Evolutionary conservation across 2,888 invertebrate species (phyloP).

Genomic region (Romanomermis culicivorax): DNA sequence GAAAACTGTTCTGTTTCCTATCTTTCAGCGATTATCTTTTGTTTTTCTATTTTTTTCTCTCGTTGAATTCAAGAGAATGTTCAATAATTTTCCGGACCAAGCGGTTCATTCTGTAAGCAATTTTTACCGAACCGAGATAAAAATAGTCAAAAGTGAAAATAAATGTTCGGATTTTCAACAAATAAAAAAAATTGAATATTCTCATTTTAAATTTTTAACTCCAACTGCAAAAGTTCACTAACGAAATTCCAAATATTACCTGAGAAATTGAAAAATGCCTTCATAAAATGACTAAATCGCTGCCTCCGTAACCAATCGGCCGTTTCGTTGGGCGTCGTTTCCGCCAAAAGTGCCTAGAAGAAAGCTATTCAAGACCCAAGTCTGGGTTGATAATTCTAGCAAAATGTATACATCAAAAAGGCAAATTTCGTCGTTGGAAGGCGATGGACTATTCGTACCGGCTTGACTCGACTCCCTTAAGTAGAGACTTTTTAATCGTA

Average conservation of each 20-base stretch:
- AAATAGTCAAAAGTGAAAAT: too few species aligned
- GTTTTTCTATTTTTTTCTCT: too few species aligned
- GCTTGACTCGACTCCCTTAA: not conserved
- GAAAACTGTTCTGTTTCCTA: too few species aligned
- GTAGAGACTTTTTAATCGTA: not conserved
- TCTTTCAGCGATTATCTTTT: too few species aligned
- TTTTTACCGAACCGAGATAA: too few species aligned
- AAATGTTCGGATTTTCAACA: too few species aligned
- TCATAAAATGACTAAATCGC: not conserved
- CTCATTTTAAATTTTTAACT: too few species aligned
- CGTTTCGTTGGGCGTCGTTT: not conserved
- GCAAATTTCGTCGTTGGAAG: not conserved
- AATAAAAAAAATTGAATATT: too few species aligned
- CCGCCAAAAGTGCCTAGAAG: not conserved
- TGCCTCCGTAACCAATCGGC: not conserved
- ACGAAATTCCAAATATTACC: not conserved
- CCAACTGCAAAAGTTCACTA: too few species aligned
- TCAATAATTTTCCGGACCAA: too few species aligned
- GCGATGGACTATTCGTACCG: not conserved
- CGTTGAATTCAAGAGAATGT: too few species aligned
- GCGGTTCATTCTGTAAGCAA: too few species aligned
- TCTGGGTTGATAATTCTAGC: not conserved
- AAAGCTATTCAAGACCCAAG: not conserved
- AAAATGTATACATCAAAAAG: not conserved
- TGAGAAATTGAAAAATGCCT: not conserved